Evolutionary conservation across 2,797 vertebrate species (phyloP), one percentile per base, ranked within the genome.

Genomic region (Orientallactaga sibirica): DNA sequence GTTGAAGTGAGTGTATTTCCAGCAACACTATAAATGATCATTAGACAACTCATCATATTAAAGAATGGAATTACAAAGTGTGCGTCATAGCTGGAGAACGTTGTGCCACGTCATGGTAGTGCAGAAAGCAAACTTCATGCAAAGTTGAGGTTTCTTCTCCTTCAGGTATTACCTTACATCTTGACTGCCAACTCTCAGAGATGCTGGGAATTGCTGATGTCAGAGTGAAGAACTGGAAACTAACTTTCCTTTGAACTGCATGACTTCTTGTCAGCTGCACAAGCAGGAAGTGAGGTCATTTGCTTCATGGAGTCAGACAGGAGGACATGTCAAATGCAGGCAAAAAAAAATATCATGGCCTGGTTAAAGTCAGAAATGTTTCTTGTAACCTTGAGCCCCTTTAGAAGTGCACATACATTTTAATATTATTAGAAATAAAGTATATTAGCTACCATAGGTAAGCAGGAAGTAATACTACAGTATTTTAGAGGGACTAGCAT

Each of bases 251-350:
- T 90, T 97, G 90, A 92, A 88, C 97, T 98, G 96, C 95, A 83
- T 96, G 92, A 96, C 67, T 92, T 83, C 0, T 93, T 90, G 93
- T 98, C 94, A 97, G 94, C 93, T 90, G 82, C 90, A 94, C 94
- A 97, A 95, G 94, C 96, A 97, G 90, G 95, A 96, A 97, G 84
- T 98, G 97, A 98, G 96, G 94, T 97, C 96, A 98, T 97, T 97
- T 96, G 75, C 96, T 96, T 97, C 43, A 20, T 90, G 93, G 95
- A 96, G 93, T 94, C 90, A 95, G 95, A 95, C 75, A 96, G 94
- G 91, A 97, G 96, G 86, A 78, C 81, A 58, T 95, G 86, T 96
- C 91, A 96, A 92, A 93, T 80, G 68, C 0, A 24, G 66, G 15
- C 55, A 78, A 94, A 76, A 91, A 92, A 97, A 97, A 83, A 93